phyloP scores from a whole-genome alignment of 2,888 invertebrate genomes.

The Julus scanicus region DNA sequence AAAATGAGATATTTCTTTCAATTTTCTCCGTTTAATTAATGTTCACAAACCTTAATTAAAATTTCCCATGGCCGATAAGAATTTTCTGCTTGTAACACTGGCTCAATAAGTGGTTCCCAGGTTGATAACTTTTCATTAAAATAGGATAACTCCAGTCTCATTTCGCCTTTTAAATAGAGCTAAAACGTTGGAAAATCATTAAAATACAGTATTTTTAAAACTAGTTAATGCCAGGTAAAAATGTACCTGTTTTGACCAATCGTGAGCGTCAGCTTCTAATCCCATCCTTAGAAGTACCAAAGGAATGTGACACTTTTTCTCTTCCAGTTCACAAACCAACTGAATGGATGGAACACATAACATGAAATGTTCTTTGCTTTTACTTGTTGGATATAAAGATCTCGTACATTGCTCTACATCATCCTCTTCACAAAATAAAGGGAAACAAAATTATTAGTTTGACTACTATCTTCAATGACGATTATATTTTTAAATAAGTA shows the following conservation, averaged over 20 bases:
- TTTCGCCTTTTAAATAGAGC: slow-evolving; percentile 68
- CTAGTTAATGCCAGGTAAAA: background rate
- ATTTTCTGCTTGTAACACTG: slow-evolving; percentile 74
- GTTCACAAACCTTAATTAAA: slow-evolving; percentile 67
- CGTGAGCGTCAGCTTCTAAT: slow-evolving; percentile 72
- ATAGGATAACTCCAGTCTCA: slow-evolving; percentile 71
- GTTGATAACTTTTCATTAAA: slow-evolving; percentile 76
- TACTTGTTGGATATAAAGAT: slow-evolving; percentile 7
- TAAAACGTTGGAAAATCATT: slow-evolving; percentile 57
- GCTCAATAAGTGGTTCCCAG: slow-evolving; percentile 89
- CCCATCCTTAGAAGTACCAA: slow-evolving; percentile 71
- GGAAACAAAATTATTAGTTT: background rate
- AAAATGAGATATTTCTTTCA: background rate
- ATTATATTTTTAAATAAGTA: background rate
- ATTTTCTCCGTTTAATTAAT: background rate
- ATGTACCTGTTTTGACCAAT: slow-evolving; percentile 74
- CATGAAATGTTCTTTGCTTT: slow-evolving; percentile 69
- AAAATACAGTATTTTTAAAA: background rate
- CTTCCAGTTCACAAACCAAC: slow-evolving; percentile 75
- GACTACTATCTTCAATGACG: no score
- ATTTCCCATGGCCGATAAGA: slow-evolving; percentile 79
- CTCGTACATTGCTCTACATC: slow-evolving; percentile 41
- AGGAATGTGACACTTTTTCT: slow-evolving; percentile 68
- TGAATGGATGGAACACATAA: slow-evolving; percentile 72
- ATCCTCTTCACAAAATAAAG: background rate